Conservation (phyloP, 1,140 invertebrate genomes). For the Theocolax elegans region DNA sequence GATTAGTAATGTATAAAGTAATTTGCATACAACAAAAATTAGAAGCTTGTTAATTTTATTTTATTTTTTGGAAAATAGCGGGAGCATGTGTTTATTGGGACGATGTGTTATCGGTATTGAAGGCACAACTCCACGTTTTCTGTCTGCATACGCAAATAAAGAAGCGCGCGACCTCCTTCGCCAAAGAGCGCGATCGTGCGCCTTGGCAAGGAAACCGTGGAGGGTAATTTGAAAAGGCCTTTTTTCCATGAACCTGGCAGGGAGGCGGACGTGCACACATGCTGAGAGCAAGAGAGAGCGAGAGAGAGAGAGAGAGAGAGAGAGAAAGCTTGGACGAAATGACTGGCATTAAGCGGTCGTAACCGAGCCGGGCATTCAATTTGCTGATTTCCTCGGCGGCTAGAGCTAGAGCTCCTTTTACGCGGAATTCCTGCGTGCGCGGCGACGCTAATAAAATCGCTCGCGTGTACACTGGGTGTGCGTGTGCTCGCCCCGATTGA, state of each 20-base stretch:
- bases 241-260: constrained; percentile 27
- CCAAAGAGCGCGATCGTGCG: neutral
- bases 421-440: constrained; percentile 33
- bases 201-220: constrained; percentile 3
- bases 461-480: neutral
- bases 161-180: constrained; percentile 23
- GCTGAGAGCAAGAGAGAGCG: neutral
- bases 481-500: constrained; percentile 20
- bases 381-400: constrained; percentile 37
- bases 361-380: constrained; percentile 36
- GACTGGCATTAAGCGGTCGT: constrained; percentile 36
- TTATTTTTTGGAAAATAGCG: too few species aligned
- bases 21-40: too few species aligned
- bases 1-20: too few species aligned
- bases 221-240: constrained; percentile 4
- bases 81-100: too few species aligned
- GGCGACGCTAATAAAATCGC: constrained; percentile 29
- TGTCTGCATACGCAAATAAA: constrained; percentile 18
- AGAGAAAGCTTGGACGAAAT: constrained; percentile 15
- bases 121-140: neutral
- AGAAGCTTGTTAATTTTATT: too few species aligned
- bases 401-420: constrained; percentile 20
- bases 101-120: neutral
- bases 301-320: neutral
- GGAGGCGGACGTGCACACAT: neutral